Percentiles rank a stretch among this genome's conserved stretches.
These are phyloP conservation scores for Campoplex capitator DNA, from an alignment of 2,888 invertebrate species.

Conservation along the genomic window DNA sequence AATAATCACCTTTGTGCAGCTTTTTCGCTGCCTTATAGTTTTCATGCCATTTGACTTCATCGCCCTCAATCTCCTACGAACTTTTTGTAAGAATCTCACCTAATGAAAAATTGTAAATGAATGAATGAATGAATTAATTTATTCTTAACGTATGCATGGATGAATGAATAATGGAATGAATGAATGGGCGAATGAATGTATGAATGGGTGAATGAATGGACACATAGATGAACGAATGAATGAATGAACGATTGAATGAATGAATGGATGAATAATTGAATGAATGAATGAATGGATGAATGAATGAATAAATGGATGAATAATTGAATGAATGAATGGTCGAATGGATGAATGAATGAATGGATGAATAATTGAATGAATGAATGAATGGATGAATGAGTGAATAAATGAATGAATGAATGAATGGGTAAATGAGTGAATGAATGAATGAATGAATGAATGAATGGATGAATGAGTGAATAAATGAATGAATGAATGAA, in stretches of 20 bases:
- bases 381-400: background rate
- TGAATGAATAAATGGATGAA: background rate
- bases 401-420: background rate
- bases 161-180: background rate
- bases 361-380: no score
- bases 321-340: no score
- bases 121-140: background rate
- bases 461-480: background rate
- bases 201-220: background rate
- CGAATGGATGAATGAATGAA: no score
- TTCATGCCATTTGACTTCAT: constrained; percentile 86
- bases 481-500: background rate
- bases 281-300: background rate
- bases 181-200: background rate
- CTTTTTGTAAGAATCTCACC: constrained; percentile 86
- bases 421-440: no score
- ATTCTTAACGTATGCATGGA: no score
- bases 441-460: background rate
- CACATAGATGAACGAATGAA: background rate
- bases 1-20: constrained; percentile 38
- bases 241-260: background rate
- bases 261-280: background rate
- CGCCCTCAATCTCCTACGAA: constrained; percentile 86
- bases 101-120: constrained; percentile 71
- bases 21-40: constrained; percentile 79